These are phyloP conservation scores for Halichondria panicea DNA, from an alignment of 37 sponge, comb jelly and placozoan genomes.

Conservation along the genomic window DNA sequence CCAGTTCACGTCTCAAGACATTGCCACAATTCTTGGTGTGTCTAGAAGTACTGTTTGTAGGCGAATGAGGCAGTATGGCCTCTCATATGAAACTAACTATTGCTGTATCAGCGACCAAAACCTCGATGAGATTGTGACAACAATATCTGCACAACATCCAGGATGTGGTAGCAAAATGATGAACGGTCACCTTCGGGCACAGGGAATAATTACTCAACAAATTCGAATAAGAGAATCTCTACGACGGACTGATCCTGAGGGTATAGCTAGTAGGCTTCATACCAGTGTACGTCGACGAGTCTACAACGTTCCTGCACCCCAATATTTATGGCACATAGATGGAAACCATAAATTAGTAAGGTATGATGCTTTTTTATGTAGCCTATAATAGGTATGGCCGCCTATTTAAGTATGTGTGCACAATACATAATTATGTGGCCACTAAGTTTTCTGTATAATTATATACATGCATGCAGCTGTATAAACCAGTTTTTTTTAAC, in stretches of 20 bases:
- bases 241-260: neutral
- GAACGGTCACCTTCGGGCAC: neutral
- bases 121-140: neutral
- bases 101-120: neutral
- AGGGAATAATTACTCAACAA: neutral
- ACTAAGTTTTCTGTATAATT: neutral
- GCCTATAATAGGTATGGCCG: neutral
- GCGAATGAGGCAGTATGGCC: neutral
- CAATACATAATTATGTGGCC: too few relatives aligned
- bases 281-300: neutral
- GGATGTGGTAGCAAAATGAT: neutral
- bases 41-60: neutral
- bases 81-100: neutral
- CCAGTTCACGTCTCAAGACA: neutral
- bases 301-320: neutral
- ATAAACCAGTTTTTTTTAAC: neutral
- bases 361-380: neutral
- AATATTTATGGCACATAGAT: neutral
- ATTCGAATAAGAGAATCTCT: neutral
- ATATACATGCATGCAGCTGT: neutral
- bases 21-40: neutral
- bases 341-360: neutral
- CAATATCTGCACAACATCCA: neutral
- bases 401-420: too few relatives aligned
- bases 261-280: neutral